phyloP scores from a whole-genome alignment of 2,888 invertebrate genomes.

The Eustalomyia histrio region DNA sequence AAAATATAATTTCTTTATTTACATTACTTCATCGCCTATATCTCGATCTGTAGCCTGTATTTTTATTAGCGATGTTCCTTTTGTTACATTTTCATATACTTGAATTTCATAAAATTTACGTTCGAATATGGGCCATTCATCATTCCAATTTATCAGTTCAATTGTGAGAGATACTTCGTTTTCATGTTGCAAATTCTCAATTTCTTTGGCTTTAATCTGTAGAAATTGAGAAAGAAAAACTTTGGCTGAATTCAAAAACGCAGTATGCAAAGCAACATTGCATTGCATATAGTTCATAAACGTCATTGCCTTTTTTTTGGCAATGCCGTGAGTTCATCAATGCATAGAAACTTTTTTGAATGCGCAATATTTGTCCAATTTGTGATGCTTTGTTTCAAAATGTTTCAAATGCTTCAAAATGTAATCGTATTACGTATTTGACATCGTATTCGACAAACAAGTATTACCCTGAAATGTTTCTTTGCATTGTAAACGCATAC shows the following conservation, averaged over 20 bases:
- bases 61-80: constrained; percentile 80
- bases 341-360: too few relatives aligned
- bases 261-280: too few relatives aligned
- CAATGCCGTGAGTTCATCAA: too few relatives aligned
- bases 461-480: too few relatives aligned
- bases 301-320: too few relatives aligned
- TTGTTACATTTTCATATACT: constrained; percentile 82
- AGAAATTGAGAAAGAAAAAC: constrained; percentile 10
- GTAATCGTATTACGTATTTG: too few relatives aligned
- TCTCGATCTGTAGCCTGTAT: constrained; percentile 84
- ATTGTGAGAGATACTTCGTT: constrained; percentile 80
- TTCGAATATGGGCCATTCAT: constrained; percentile 84
- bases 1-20: constrained; percentile 70
- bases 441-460: too few relatives aligned
- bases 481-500: too few relatives aligned
- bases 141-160: constrained; percentile 84
- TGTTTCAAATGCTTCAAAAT: too few relatives aligned
- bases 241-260: not conserved
- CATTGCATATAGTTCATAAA: too few relatives aligned
- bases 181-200: constrained; percentile 70
- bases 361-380: too few relatives aligned
- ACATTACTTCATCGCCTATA: constrained; percentile 82
- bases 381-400: too few relatives aligned
- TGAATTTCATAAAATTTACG: constrained; percentile 75
- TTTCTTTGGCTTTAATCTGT: constrained; percentile 77